These are phyloP conservation scores for Apamea sordens DNA, from an alignment of 2,888 invertebrate genomes.

Conservation along the genomic window DNA sequence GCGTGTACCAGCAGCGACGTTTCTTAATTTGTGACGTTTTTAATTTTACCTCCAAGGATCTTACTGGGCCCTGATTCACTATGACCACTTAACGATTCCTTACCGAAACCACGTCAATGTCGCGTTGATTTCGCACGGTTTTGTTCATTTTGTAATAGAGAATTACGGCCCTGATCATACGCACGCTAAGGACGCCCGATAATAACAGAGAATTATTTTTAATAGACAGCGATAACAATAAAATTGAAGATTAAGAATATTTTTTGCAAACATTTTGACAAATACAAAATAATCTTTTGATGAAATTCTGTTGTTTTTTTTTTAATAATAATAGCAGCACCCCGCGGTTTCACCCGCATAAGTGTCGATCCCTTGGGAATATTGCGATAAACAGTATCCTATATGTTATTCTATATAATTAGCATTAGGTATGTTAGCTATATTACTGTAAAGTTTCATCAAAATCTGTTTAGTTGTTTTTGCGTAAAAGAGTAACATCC, in stretches of 20 bases:
- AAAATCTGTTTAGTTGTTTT: too few relatives aligned
- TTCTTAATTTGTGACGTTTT: neutral
- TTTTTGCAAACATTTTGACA: neutral
- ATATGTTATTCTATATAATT: too few relatives aligned
- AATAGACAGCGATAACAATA: conserved; percentile 5
- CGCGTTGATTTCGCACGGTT: too few relatives aligned
- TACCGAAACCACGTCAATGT: too few relatives aligned
- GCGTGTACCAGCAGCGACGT: neutral
- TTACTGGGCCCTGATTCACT: neutral
- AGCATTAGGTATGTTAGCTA: too few relatives aligned
- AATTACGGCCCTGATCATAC: neutral
- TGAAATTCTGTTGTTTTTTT: neutral
- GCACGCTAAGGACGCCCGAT: neutral
- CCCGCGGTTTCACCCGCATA: too few relatives aligned
- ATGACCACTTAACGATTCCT: too few relatives aligned
- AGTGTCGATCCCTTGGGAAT: too few relatives aligned
- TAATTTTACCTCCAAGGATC: conserved; percentile 16
- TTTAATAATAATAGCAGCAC: neutral
- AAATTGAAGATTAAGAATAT: conserved; percentile 7
- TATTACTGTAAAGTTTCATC: too few relatives aligned
- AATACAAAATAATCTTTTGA: conserved; percentile 4
- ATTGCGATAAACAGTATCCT: too few relatives aligned
- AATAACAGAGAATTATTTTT: conserved; percentile 8
- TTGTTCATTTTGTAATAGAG: too few relatives aligned
- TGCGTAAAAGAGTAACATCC: too few relatives aligned